Evolutionary conservation across 2,113 vertebrate genomes (phyloP), one percentile per base, ranked within the genome.

Genomic region (Ammodytes marinus): DNA sequence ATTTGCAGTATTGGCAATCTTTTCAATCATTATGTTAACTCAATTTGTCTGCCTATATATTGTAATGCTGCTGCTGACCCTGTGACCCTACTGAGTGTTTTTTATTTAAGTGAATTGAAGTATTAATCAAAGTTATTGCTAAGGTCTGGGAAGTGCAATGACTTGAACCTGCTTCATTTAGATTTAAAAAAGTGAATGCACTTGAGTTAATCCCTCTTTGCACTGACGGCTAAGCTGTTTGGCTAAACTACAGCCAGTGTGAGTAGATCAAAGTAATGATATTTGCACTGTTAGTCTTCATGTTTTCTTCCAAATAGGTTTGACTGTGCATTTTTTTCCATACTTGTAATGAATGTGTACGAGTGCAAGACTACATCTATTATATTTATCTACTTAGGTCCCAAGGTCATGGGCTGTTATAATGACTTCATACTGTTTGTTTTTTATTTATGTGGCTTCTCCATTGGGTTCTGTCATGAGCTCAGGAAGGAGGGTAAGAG

Each of bases 401-500:
- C 1, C 43, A 66, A 39, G 13, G 17, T 12, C 12, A 10, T 74
- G 49, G 27, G 27, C 27, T 39, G 14, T 53, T 15, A 12, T 53
- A 40, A 61, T 50, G 19, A 10, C 17, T 19, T 52, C 27, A 58
- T 9, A 35, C 47, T 45, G 37, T 73, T 45, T 64, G 49, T 69
- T 60, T 37, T 66, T 53, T 66, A 2, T 42, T 49, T 72, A 42
- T 63, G 2, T 8, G 11, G 27, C 47, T n/a, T 70, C 11, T 72
- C 19, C 46, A 47, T 35, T 88, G 76, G 73, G 61, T 79, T 70
- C 35, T 43, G 58, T 69, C 27, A 12, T 76, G 39, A 77, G 45
- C 45, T 80, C 76, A 77, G 79, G 64, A 88, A 83, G 75, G 87
- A 78, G 69, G 65, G 58, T 69, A 76, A 64, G 65, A 84, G 67